Conservation (phyloP, 2,113 vertebrate species). For the Limanda limanda region DNA sequence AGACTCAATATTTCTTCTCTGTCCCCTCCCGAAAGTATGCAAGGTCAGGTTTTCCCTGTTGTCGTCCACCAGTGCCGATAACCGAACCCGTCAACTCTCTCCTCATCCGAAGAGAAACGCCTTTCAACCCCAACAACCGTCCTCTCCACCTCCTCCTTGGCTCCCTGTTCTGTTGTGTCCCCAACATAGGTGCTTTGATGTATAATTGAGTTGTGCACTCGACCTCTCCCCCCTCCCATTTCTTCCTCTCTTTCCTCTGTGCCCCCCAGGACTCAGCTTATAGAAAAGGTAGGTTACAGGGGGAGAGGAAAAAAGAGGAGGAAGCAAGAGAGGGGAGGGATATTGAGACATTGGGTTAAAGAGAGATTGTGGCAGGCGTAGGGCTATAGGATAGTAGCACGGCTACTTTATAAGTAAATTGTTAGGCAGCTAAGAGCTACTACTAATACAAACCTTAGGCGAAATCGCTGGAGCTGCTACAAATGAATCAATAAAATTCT, state of each 20-base stretch:
- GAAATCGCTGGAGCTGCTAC: background rate
- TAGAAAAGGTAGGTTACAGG: slow-evolving; percentile 36
- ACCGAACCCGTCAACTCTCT: slow-evolving; percentile 1
- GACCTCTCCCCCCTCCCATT: slow-evolving; percentile 17
- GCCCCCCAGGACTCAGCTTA: slow-evolving; percentile 32
- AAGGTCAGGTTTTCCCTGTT: background rate
- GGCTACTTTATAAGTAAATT: slow-evolving; percentile 14
- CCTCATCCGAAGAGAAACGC: slow-evolving; percentile 22
- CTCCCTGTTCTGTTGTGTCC: slow-evolving; percentile 26
- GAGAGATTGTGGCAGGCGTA: slow-evolving; percentile 3
- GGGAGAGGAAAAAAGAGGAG: slow-evolving; percentile 16
- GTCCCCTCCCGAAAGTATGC: background rate
- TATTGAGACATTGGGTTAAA: slow-evolving; percentile 9
- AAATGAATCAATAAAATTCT: slow-evolving; percentile 46
- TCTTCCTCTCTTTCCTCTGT: slow-evolving; percentile 14
- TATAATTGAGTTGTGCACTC: slow-evolving; percentile 74
- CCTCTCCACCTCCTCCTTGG: background rate
- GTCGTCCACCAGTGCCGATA: slow-evolving; percentile 15
- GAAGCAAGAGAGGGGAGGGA: slow-evolving; percentile 2
- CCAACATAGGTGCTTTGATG: slow-evolving; percentile 70
- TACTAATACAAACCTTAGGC: slow-evolving; percentile 29
- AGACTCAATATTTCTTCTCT: background rate
- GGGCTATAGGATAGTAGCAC: slow-evolving; percentile 16
- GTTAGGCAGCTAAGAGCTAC: slow-evolving; percentile 5
- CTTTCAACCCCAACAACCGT: background rate